phyloP scores from a whole-genome alignment of 1,140 invertebrate genomes.

The Psilanteris sp. region DNA sequence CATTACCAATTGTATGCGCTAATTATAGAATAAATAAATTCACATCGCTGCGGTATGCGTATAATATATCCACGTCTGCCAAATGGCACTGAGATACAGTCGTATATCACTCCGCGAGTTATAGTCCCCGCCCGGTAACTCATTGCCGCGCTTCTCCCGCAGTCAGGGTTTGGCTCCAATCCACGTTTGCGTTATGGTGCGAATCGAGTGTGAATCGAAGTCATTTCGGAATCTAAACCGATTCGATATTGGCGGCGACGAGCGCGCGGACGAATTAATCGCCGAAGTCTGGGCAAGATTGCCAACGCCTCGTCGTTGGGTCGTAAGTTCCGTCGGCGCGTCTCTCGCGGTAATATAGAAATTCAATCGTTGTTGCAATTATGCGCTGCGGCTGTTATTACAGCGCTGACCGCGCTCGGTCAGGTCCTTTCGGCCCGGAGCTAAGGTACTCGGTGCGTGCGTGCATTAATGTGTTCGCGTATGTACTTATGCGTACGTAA shows the following conservation, averaged over 20 bases:
- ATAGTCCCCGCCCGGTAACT: slow-evolving; percentile 79
- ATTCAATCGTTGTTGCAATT: slow-evolving; percentile 79
- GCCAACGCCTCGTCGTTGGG: slow-evolving; percentile 48
- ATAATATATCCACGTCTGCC: slow-evolving; percentile 81
- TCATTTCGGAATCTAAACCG: slow-evolving; percentile 65
- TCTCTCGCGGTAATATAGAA: slow-evolving; percentile 77
- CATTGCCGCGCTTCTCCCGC: slow-evolving; percentile 72
- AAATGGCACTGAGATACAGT: slow-evolving; percentile 80
- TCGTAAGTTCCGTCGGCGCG: slow-evolving; percentile 64
- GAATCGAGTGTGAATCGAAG: slow-evolving; percentile 71
- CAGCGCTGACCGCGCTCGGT: slow-evolving; percentile 60
- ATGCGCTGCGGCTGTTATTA: slow-evolving; percentile 77
- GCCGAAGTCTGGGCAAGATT: slow-evolving; percentile 36
- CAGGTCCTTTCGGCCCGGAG: slow-evolving; percentile 61
- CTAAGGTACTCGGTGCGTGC: slow-evolving; percentile 41
- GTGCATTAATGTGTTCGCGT: slow-evolving; percentile 54
- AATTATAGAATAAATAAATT: slow-evolving; percentile 82
- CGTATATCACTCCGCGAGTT: slow-evolving; percentile 79
- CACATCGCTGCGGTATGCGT: slow-evolving; percentile 77
- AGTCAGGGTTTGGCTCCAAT: slow-evolving; percentile 75
- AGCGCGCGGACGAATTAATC: slow-evolving; percentile 58
- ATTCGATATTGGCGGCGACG: slow-evolving; percentile 25
- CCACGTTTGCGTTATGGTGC: slow-evolving; percentile 71
- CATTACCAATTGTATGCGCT: slow-evolving; percentile 79
- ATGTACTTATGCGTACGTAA: slow-evolving; percentile 67